Conservation (phyloP, 2,113 vertebrate genomes). For the Mirounga angustirostris region DNA sequence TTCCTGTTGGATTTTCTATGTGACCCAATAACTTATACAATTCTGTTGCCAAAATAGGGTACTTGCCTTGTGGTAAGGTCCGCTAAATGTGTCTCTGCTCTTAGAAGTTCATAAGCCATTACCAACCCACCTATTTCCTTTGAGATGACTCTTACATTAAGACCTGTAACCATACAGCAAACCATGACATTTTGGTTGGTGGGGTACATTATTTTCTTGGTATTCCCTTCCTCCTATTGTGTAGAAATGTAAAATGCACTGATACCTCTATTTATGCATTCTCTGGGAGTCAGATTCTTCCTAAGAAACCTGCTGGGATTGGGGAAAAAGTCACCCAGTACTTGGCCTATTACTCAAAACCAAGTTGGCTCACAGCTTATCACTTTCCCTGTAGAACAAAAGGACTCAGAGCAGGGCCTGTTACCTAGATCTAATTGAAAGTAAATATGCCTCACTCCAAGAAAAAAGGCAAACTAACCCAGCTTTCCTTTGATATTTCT, state of each 20-base stretch:
- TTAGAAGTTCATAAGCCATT: neutral
- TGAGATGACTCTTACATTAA: neutral
- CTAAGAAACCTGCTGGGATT: constrained; percentile 18
- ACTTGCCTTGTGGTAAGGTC: neutral
- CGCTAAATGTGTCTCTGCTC: neutral
- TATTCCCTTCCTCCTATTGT: neutral
- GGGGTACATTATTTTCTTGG: neutral
- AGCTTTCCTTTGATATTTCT: neutral
- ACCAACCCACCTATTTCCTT: neutral
- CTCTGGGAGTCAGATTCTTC: neutral
- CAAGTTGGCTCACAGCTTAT: neutral
- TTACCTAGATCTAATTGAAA: neutral
- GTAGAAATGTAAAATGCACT: neutral
- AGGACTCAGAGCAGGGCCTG: neutral
- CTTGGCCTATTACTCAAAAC: neutral
- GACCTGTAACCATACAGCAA: neutral
- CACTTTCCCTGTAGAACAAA: neutral
- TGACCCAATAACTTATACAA: neutral
- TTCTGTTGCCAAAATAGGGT: neutral
- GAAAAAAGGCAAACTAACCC: neutral
- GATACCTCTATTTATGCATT: neutral
- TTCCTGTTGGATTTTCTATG: neutral
- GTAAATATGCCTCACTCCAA: neutral
- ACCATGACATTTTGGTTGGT: neutral
- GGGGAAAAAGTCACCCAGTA: neutral